Evolutionary conservation across 1,140 invertebrate species (phyloP), one percentile per base, ranked within the genome.

Genomic region (Aphidius ervi): DNA sequence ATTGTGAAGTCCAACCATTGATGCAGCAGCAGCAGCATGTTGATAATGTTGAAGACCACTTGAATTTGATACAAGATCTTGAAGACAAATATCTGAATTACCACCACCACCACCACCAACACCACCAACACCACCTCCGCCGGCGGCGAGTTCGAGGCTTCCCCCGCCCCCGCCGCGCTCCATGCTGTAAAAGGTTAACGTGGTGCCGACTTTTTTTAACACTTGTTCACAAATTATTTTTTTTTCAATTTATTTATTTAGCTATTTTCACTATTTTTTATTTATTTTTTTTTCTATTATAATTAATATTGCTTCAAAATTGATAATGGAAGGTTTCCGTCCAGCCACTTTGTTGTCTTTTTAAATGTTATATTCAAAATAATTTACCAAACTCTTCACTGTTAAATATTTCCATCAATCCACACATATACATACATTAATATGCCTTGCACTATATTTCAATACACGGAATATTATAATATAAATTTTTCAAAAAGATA

Each of bases 1-100:
- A 48, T 74, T 74, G 56, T 82, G 80, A 1, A 82, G 81, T 9
- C 82, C 78, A 58, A 83, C 82, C 86, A 90, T 89, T 55, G 76
- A 87, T 79, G 69, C 87, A 82, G 68, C 60, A 83, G 86, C 47
- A 82, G 82, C 80, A 62, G 85, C 83, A 70, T 87, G 85, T 61
- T 86, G 79, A 71, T 83, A 84, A 69, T 85, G 84, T 63, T 84
- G 83, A 40, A 77, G 63, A 31, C 71, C 74, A 63, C 67, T 66
- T 39, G 70, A 66, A 54, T 73, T 80, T 7, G 80, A 82, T 39
- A 88, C 86, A 66, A 91, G 80, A 75, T 91, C 88, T 71, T 89
- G 88, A 42, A 90, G 84, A 67, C 88, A 90, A 10, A 91, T 78
- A 47, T 76, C 86, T 82, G 40, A 68, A 81, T 81, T 85, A 83